A percentile compares a stretch with the other conserved stretches of the same genome.
phyloP scores from a whole-genome alignment of 2,888 invertebrate genomes.

The Patella ulyssiponensis region DNA sequence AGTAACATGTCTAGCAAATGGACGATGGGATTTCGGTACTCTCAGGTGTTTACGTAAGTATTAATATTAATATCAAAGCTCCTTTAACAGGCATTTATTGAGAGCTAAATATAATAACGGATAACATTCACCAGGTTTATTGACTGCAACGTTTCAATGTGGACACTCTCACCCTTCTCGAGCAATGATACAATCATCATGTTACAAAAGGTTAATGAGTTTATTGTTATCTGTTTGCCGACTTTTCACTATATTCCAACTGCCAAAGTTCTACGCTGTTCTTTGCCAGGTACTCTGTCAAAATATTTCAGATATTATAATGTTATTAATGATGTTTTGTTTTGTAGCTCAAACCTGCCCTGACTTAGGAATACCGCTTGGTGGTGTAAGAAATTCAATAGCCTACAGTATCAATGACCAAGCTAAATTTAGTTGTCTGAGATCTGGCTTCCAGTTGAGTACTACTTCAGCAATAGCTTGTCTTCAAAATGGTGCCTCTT shows the following conservation, averaged over 20 bases:
- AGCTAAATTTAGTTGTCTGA: conserved; percentile 28
- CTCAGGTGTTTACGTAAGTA: conserved; percentile 86
- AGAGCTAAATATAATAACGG: too few species aligned
- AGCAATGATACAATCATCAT: too few species aligned
- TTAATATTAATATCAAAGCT: conserved; percentile 1
- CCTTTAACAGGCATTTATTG: too few species aligned
- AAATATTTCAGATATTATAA: not conserved
- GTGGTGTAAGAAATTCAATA: conserved; percentile 18
- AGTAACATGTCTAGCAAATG: conserved; percentile 92
- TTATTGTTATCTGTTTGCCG: too few species aligned
- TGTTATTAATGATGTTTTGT: not conserved
- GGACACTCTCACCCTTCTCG: too few species aligned
- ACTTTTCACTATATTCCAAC: too few species aligned
- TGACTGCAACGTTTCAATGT: too few species aligned
- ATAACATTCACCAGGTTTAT: too few species aligned
- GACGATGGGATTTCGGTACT: conserved; percentile 97
- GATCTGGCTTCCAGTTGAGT: conserved; percentile 24
- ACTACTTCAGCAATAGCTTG: conserved; percentile 9
- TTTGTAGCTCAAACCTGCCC: conserved; percentile 35
- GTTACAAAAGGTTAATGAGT: too few species aligned
- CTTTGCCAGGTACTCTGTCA: too few species aligned
- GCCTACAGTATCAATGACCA: conserved; percentile 19
- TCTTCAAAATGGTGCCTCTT: conserved; percentile 6
- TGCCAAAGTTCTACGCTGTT: too few species aligned
- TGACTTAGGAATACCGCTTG: conserved; percentile 28